Base-by-base conservation (phyloP, 2,888 invertebrate genomes). In the Asteroscopus sphinx region DNA sequence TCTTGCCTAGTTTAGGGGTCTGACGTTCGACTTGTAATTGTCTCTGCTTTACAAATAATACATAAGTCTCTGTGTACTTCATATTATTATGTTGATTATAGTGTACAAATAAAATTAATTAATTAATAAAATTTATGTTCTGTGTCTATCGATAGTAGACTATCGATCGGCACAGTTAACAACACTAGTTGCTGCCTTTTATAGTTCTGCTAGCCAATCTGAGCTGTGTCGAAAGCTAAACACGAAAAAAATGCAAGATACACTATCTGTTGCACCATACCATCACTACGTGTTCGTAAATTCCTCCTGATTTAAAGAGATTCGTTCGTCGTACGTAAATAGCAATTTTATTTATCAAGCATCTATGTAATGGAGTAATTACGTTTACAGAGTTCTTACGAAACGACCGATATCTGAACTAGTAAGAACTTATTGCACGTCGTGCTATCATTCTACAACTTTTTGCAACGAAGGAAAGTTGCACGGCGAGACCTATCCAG, bases 391-490 rank as follows among this genome's bases (percentile, higher is more conserved):
- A 64, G 75, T 79, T 85, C 85, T 91, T 92, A 89, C 85, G 88
- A 91, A 89, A 92, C 86, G 77, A 59, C 63, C 73, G 80, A 84
- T 85, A 83, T 83, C 80, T 80, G 81, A 67, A 79, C 81, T 77
- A 74, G 84, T 80, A 84, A 84, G 81, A 81, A 83, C 68, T 75
- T 78, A 81, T 82, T 81, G 80, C 83, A 76, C 75, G 81, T 77
- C 80, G 77, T 83, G 81, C 82, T 81, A 85, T 86, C 82, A 86
- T 84, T 83, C 86, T 83, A 84, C 90, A 66, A 87, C 79, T 93
- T 93, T 93, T 93, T 93, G 82, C 84, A 53, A 61, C 69, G 76
- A 79, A 91, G 85, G 93, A 93, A 93, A 93, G 93, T 90, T 88
- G 88, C 83, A 76, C 77, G 73, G 83, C 87, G 76, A 84, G 87